A percentile compares a stretch with the other conserved stretches of the same genome.
Evolutionary conservation across 1,140 invertebrate species (phyloP).

Genomic region (Ceratina australensis): DNA sequence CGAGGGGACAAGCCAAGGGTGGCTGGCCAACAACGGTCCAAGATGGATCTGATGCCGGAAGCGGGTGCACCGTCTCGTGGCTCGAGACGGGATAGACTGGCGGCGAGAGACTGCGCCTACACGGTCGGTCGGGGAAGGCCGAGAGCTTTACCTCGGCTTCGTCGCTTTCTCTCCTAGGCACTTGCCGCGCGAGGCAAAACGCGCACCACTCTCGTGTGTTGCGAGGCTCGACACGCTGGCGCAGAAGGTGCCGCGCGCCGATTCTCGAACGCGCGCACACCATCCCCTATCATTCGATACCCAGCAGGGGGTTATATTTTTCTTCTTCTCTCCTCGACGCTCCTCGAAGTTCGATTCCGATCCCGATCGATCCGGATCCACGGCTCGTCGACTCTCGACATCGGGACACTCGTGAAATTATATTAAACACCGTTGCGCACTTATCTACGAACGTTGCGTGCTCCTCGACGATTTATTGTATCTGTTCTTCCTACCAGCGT

Average conservation of each 20-base stretch:
- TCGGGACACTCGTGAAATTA: neutral
- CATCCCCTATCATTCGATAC: slow-evolving; percentile 53
- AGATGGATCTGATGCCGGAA: slow-evolving; percentile 29
- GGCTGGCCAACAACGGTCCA: slow-evolving; percentile 19
- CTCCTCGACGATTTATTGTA: neutral
- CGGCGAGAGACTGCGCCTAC: slow-evolving; percentile 51
- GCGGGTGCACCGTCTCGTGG: slow-evolving; percentile 26
- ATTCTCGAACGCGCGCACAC: slow-evolving; percentile 52
- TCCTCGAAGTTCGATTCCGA: neutral
- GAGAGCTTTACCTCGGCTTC: slow-evolving; percentile 54
- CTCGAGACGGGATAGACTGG: slow-evolving; percentile 22
- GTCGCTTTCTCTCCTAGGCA: slow-evolving; percentile 56
- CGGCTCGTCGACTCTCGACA: neutral
- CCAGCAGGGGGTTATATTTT: too few relatives aligned
- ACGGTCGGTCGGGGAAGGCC: slow-evolving; percentile 46
- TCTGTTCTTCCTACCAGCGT: neutral
- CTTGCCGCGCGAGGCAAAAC: slow-evolving; percentile 57
- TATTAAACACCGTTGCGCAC: neutral
- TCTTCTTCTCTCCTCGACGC: neutral
- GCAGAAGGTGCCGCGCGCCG: slow-evolving; percentile 54
- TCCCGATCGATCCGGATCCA: neutral
- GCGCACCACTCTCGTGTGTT: slow-evolving; percentile 43
- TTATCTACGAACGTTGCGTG: neutral
- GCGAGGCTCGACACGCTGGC: slow-evolving; percentile 45
- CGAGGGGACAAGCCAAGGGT: slow-evolving; percentile 9